These are phyloP conservation scores for Marmota monax DNA, from an alignment of 2,113 vertebrate species.

Conservation along the genomic window DNA sequence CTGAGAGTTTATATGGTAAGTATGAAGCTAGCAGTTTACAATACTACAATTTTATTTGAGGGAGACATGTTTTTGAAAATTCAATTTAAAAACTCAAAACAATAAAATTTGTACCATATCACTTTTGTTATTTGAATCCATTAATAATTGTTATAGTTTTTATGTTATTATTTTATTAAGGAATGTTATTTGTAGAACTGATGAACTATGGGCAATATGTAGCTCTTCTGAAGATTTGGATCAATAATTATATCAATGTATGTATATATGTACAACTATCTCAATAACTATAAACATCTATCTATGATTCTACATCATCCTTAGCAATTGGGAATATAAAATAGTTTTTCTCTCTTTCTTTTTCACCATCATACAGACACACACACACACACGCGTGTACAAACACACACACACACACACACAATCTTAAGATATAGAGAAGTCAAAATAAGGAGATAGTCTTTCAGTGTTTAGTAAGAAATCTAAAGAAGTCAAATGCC, in stretches of 20 bases:
- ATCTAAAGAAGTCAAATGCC: neutral
- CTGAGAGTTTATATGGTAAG: neutral
- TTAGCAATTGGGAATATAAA: neutral
- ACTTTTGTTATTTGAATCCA: neutral
- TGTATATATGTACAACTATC: neutral
- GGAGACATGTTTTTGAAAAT: neutral
- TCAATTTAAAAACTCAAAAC: conserved; percentile 23
- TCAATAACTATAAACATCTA: neutral
- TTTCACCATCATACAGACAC: no score
- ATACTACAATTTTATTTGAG: neutral
- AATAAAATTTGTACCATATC: neutral
- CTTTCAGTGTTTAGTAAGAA: neutral
- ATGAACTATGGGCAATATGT: neutral
- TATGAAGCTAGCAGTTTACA: neutral
- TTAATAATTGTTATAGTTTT: neutral
- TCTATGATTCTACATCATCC: neutral
- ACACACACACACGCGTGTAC: no score
- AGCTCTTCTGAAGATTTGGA: neutral
- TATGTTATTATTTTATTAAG: neutral
- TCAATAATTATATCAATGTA: neutral
- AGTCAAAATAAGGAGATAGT: neutral
- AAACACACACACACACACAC: neutral
- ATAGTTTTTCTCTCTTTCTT: neutral
- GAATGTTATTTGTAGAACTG: neutral
- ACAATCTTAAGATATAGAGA: neutral